phyloP scores from a whole-genome alignment of 2,888 invertebrate species.

The Sminthurides aquaticus region DNA sequence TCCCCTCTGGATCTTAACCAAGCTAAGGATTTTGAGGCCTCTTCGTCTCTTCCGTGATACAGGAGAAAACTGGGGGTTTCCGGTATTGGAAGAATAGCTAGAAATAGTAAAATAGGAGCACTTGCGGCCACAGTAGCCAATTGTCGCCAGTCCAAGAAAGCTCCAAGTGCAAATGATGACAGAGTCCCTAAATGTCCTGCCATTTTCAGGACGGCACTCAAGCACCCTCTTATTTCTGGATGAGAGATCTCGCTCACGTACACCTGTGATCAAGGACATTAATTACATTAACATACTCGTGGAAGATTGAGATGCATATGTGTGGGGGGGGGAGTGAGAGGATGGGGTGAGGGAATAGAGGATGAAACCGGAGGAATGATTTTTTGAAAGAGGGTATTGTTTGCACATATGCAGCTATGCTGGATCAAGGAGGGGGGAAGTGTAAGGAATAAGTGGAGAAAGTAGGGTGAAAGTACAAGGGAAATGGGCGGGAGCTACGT shows the following conservation, averaged over 20 bases:
- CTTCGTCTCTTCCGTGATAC: constrained; percentile 66
- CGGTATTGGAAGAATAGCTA: constrained; percentile 68
- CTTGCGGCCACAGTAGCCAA: constrained; percentile 71
- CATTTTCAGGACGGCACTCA: constrained; percentile 79
- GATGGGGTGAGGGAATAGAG: no score
- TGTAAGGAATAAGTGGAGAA: no score
- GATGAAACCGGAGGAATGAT: no score
- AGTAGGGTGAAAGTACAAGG: no score
- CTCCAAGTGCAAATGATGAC: constrained; percentile 73
- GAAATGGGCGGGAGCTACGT: no score
- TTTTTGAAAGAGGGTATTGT: no score
- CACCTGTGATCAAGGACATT: constrained; percentile 52
- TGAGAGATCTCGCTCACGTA: constrained; percentile 87
- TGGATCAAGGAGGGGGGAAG: no score
- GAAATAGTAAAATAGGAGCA: constrained; percentile 66
- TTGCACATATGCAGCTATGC: no score
- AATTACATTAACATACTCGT: neutral
- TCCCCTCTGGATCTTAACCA: constrained; percentile 74
- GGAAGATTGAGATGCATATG: no score
- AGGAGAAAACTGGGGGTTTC: constrained; percentile 82
- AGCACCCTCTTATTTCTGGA: constrained; percentile 73
- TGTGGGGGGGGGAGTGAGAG: no score
- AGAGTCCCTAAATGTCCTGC: constrained; percentile 78
- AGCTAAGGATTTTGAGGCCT: constrained; percentile 62
- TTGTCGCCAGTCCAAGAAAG: constrained; percentile 75